phyloP scores from a whole-genome alignment of 2,888 invertebrate genomes.

The Cataglyphis cursor region DNA sequence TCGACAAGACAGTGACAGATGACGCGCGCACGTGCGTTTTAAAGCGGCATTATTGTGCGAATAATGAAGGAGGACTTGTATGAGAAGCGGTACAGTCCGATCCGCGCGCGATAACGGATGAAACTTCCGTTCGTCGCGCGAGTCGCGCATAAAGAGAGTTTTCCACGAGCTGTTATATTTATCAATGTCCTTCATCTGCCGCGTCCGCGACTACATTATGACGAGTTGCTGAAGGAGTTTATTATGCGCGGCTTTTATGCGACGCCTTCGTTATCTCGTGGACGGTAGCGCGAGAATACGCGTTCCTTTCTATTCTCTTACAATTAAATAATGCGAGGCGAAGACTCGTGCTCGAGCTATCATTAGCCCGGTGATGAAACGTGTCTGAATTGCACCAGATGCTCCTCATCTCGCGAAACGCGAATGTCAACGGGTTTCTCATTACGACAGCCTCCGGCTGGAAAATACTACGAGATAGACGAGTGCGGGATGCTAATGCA shows the following conservation, averaged over 20 bases:
- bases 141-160: constrained; percentile 35
- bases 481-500: constrained; percentile 18
- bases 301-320: not conserved
- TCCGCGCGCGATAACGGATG: constrained; percentile 26
- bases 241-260: constrained; percentile 68
- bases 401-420: not conserved
- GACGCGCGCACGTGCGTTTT: constrained; percentile 25
- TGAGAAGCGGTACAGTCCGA: constrained; percentile 31
- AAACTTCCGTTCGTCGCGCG: constrained; percentile 21
- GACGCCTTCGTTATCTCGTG: constrained; percentile 69
- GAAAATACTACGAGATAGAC: not conserved
- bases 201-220: constrained; percentile 57
- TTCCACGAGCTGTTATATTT: constrained; percentile 63
- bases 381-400: not conserved
- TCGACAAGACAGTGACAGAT: constrained; percentile 50
- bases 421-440: constrained; percentile 23
- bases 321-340: constrained; percentile 31
- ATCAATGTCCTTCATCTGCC: constrained; percentile 66
- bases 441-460: not conserved
- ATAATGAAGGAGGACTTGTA: constrained; percentile 6
- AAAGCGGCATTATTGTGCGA: constrained; percentile 23
- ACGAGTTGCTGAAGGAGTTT: constrained; percentile 60
- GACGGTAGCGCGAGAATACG: constrained; percentile 28
- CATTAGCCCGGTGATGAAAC: not conserved
- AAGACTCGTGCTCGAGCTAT: constrained; percentile 14